Conservation (phyloP, 2,888 invertebrate genomes). For the Drosophila aldrichi region DNA sequence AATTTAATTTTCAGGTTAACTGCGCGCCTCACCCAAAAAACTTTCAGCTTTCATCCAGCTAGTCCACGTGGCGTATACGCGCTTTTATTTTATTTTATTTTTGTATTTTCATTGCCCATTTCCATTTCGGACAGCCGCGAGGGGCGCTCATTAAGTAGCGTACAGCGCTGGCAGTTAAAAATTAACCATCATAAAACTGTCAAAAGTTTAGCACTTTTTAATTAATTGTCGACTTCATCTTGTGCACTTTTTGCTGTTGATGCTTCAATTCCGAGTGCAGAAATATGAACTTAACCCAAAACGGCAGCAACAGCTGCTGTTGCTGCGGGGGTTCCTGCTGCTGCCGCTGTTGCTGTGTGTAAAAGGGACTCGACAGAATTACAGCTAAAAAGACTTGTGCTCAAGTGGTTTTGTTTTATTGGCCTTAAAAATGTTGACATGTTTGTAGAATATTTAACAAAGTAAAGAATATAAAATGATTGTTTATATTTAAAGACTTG, state of each 20-base stretch:
- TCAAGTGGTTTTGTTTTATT: conserved; percentile 6
- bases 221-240: conserved; percentile 37
- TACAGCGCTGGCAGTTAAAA: conserved; percentile 31
- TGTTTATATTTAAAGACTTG: background rate
- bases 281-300: conserved; percentile 20
- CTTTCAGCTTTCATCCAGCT: conserved; percentile 14
- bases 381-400: conserved; percentile 2
- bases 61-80: conserved; percentile 55
- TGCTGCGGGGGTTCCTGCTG: background rate
- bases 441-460: background rate
- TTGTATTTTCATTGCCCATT: conserved; percentile 52
- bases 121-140: conserved; percentile 38
- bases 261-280: conserved; percentile 17
- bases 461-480: background rate
- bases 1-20: conserved; percentile 76
- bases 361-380: conserved; percentile 2
- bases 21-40: conserved; percentile 39
- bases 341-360: background rate
- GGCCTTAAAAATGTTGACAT: background rate
- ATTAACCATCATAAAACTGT: conserved; percentile 44
- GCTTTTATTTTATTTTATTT: conserved; percentile 16
- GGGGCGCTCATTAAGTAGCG: conserved; percentile 42
- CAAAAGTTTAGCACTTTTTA: conserved; percentile 52
- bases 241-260: conserved; percentile 10
- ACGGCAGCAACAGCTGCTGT: conserved; percentile 5